These are phyloP conservation scores for Engystomops pustulosus DNA, from an alignment of 2,113 vertebrate species.

Conservation along the genomic window DNA sequence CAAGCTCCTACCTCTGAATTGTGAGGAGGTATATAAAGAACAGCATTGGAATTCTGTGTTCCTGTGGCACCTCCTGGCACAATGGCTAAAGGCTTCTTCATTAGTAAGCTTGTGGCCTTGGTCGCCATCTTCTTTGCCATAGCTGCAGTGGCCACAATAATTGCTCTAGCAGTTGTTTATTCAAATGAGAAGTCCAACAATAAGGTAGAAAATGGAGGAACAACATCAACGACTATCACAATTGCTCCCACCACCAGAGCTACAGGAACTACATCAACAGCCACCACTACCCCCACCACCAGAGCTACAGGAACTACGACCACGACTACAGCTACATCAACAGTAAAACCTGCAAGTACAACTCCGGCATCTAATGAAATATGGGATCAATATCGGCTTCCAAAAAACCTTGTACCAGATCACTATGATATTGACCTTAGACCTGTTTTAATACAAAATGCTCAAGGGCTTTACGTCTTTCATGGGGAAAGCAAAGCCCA, in stretches of 20 bases:
- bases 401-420: conserved; percentile 71
- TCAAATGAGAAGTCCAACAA: conserved; percentile 79
- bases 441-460: conserved; percentile 73
- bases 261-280: too few species aligned
- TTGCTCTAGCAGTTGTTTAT: conserved; percentile 83
- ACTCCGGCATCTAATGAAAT: conserved; percentile 23
- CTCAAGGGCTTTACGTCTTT: conserved; percentile 77
- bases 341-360: background rate
- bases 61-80: background rate
- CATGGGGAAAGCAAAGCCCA: conserved; percentile 75
- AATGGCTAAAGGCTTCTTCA: conserved; percentile 89
- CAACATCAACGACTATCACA: fast-evolving
- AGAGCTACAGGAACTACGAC: too few species aligned
- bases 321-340: too few species aligned
- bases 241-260: fast-evolving
- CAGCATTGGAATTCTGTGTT: background rate
- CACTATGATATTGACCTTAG: conserved; percentile 80
- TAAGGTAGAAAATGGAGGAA: background rate
- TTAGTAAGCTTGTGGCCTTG: conserved; percentile 80
- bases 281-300: too few species aligned
- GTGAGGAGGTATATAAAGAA: conserved; percentile 61
- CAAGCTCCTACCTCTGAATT: background rate
- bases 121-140: conserved; percentile 71
- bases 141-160: conserved; percentile 76
- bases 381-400: conserved; percentile 87